Percentiles rank a stretch among this genome's conserved stretches.
These are phyloP conservation scores for Cricetomys ansorgei DNA, from an alignment of 2,113 vertebrate genomes.

Conservation along the genomic window DNA sequence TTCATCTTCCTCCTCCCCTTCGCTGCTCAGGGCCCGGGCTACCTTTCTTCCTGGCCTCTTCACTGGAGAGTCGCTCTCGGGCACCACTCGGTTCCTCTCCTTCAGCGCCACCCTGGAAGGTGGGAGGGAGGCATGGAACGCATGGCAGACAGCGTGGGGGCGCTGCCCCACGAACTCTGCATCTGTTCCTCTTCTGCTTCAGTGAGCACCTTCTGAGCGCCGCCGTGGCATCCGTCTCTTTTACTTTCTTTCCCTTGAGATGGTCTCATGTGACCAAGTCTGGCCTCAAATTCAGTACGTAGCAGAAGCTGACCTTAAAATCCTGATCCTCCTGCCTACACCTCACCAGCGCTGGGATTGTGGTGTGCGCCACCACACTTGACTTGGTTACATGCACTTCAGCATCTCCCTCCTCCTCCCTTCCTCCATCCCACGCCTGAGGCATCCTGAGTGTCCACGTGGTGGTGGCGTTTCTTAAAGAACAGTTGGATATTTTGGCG, in stretches of 20 bases:
- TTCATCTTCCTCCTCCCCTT: constrained; percentile 86
- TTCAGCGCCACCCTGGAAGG: constrained; percentile 83
- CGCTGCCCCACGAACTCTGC: neutral
- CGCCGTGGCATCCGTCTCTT: neutral
- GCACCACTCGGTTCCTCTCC: constrained; percentile 85
- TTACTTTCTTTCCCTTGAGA: neutral
- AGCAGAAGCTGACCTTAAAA: neutral
- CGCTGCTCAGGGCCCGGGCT: constrained; percentile 87
- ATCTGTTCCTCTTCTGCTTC: neutral
- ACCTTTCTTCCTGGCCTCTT: constrained; percentile 86
- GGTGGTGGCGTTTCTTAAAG: accelerated
- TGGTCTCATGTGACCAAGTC: neutral
- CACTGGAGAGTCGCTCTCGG: constrained; percentile 83
- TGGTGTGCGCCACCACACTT: neutral
- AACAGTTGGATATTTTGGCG: neutral
- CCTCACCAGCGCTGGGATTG: neutral
- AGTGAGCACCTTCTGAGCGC: neutral
- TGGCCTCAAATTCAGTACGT: neutral
- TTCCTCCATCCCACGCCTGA: neutral
- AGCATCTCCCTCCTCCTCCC: too few relatives aligned
- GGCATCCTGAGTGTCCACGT: neutral
- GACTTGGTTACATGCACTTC: neutral
- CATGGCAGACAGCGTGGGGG: neutral
- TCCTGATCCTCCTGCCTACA: neutral
- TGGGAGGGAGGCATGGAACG: accelerated